Percentiles rank a stretch among this genome's conserved stretches.
These are phyloP conservation scores for Ectemnius lituratus DNA, from an alignment of 2,888 invertebrate genomes.

Conservation along the genomic window DNA sequence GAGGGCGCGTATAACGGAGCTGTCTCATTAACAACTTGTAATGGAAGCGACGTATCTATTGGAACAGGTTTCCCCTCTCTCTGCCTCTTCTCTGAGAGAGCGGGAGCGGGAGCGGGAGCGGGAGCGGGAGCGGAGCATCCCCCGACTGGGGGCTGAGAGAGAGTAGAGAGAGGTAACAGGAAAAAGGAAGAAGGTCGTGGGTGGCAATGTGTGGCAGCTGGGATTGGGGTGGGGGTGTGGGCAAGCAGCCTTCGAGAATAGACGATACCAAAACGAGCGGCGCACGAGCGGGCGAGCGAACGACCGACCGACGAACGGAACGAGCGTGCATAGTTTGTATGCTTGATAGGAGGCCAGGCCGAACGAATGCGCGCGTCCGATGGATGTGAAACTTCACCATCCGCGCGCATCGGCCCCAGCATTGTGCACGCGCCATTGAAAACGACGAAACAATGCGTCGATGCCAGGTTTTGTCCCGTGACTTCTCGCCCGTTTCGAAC, in stretches of 20 bases:
- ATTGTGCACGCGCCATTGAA: constrained; percentile 73
- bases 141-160: constrained; percentile 8
- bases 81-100: constrained; percentile 31
- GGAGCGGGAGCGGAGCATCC: constrained; percentile 22
- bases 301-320: constrained; percentile 32
- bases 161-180: constrained; percentile 4
- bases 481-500: constrained; percentile 67
- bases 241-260: constrained; percentile 55
- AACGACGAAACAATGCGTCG: constrained; percentile 70
- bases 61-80: constrained; percentile 21
- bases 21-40: constrained; percentile 76
- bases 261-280: constrained; percentile 56
- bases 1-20: constrained; percentile 63
- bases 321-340: constrained; percentile 37
- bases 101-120: constrained; percentile 20
- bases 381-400: constrained; percentile 57
- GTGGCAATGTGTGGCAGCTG: constrained; percentile 12
- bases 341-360: constrained; percentile 39
- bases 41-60: constrained; percentile 69
- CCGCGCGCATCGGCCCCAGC: constrained; percentile 56
- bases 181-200: not conserved
- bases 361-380: constrained; percentile 55
- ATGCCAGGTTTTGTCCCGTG: constrained; percentile 71
- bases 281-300: constrained; percentile 13
- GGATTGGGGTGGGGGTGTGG: not conserved